phyloP scores from a whole-genome alignment of 2,113 vertebrate genomes.

The Ceyx margarethae region DNA sequence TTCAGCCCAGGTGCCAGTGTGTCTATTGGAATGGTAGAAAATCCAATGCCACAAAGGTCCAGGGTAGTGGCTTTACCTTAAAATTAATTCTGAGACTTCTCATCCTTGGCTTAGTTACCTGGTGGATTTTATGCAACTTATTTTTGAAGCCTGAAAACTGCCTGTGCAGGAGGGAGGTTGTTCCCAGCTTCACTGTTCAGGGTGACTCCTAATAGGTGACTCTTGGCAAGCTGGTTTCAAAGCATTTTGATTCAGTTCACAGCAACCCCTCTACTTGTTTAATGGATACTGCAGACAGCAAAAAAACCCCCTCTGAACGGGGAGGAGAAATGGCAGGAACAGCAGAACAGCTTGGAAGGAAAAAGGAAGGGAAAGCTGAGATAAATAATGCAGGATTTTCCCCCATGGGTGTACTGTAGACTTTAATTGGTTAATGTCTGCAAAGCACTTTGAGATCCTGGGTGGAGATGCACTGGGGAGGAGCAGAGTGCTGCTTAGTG shows the following conservation, averaged over 20 bases:
- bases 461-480: background rate
- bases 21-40: conserved; percentile 35
- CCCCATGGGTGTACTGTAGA: background rate
- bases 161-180: background rate
- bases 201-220: background rate
- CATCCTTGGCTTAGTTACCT: conserved; percentile 55
- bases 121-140: background rate
- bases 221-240: conserved; percentile 20
- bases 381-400: conserved; percentile 31
- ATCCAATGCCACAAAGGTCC: conserved; percentile 37
- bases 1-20: background rate
- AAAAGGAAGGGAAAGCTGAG: background rate
- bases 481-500: background rate
- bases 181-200: background rate
- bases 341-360: background rate
- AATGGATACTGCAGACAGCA: background rate
- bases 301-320: background rate
- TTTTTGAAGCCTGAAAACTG: background rate
- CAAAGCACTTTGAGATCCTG: background rate
- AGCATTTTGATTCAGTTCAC: conserved; percentile 14
- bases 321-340: background rate
- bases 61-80: conserved; percentile 41
- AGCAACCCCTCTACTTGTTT: background rate
- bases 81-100: background rate
- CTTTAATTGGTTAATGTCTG: conserved; percentile 26